phyloP scores from a whole-genome alignment of 2,888 invertebrate species.

The Brachyopa scutellaris region DNA sequence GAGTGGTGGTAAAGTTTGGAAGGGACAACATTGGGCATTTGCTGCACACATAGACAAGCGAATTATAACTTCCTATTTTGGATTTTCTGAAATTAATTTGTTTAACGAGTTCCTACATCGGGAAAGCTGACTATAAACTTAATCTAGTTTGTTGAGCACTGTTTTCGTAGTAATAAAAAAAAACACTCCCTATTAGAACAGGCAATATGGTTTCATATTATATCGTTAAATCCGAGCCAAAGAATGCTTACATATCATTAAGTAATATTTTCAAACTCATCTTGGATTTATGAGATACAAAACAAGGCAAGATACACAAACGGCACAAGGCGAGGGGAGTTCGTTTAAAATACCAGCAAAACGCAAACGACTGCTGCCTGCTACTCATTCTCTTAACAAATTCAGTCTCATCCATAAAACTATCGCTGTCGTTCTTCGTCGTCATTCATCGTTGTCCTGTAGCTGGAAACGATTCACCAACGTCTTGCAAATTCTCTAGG shows the following conservation, averaged over 20 bases:
- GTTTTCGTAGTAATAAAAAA: no score
- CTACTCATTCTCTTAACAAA: constrained; percentile 20
- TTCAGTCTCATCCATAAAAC: background rate
- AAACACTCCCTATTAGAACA: no score
- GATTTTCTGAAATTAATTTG: constrained; percentile 2
- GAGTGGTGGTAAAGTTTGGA: background rate
- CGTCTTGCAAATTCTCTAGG: constrained; percentile 47
- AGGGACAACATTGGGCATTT: constrained; percentile 3
- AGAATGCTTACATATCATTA: constrained; percentile 30
- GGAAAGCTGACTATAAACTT: no score
- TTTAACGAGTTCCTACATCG: no score
- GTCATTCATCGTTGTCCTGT: constrained; percentile 37
- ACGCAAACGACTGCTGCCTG: constrained; percentile 16
- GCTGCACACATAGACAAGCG: background rate
- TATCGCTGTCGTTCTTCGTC: constrained; percentile 8
- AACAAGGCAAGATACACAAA: background rate
- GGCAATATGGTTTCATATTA: no score
- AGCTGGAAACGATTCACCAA: constrained; percentile 45
- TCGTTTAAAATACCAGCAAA: constrained; percentile 8
- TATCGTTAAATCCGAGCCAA: no score
- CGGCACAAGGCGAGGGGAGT: background rate
- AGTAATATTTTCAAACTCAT: background rate
- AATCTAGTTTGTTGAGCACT: no score
- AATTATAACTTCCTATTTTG: background rate
- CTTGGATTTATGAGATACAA: constrained; percentile 1